Evolutionary conservation across 2,888 invertebrate genomes (phyloP).

Genomic region (Syrphus vitripennis): DNA sequence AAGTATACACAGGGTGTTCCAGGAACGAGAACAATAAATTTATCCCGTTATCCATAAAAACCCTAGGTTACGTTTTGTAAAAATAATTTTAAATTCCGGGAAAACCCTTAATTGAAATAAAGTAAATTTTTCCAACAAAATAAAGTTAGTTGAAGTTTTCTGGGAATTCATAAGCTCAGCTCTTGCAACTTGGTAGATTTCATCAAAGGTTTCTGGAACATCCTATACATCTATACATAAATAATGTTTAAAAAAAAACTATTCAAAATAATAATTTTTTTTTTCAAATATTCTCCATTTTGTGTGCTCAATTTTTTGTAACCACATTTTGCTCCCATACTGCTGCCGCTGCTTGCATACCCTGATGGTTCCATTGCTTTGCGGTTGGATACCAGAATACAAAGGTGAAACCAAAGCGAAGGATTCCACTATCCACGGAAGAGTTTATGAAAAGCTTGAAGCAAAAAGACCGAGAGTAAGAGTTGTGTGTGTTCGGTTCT

Average conservation of each 20-base stretch:
- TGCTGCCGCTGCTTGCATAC: not conserved
- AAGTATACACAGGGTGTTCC: conserved; percentile 1
- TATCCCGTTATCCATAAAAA: no score
- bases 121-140: not conserved
- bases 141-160: not conserved
- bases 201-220: not conserved
- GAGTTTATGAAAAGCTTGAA: conserved; percentile 77
- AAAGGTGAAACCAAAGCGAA: conserved; percentile 38
- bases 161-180: not conserved
- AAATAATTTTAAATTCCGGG: not conserved
- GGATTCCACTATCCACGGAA: conserved; percentile 71
- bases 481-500: conserved; percentile 25
- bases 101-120: not conserved
- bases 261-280: conserved; percentile 4
- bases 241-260: conserved; percentile 19
- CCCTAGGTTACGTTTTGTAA: no score
- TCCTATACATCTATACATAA: not conserved
- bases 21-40: not conserved
- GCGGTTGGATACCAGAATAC: conserved; percentile 23
- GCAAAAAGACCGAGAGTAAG: conserved; percentile 76
- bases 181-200: not conserved
- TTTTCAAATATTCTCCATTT: not conserved
- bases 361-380: not conserved
- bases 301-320: not conserved
- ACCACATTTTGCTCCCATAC: conserved; percentile 19